These are phyloP conservation scores for Meghimatium bilineatum DNA, from an alignment of 2,888 invertebrate genomes.

Conservation along the genomic window DNA sequence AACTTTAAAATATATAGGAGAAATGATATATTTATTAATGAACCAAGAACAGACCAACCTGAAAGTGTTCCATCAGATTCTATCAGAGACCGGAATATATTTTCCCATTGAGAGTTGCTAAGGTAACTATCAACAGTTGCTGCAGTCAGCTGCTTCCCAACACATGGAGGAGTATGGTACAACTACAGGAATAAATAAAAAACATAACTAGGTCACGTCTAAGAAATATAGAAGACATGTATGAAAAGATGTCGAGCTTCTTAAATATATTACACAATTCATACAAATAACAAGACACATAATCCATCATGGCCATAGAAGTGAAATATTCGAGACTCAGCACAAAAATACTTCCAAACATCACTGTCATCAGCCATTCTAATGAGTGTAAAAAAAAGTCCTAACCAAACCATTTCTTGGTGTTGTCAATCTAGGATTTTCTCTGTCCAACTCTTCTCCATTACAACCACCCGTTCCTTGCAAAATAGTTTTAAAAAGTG, in stretches of 20 bases:
- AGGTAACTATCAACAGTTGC: constrained; percentile 45
- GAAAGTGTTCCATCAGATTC: constrained; percentile 53
- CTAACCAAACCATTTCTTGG: no score
- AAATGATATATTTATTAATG: no score
- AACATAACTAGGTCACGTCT: not conserved
- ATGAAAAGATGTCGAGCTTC: no score
- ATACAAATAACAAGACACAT: not conserved
- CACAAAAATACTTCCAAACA: no score
- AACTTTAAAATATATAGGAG: no score
- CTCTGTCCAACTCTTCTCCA: no score
- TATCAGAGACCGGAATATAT: constrained; percentile 48
- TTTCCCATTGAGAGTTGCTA: constrained; percentile 43
- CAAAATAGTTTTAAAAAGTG: no score
- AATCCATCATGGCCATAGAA: not conserved
- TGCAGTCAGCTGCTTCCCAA: constrained; percentile 55
- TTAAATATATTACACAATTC: not conserved
- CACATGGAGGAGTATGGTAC: constrained; percentile 67
- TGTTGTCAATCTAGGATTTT: no score
- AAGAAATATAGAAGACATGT: not conserved
- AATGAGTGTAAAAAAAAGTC: no score
- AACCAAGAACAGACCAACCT: constrained; percentile 45
- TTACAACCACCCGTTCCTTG: no score
- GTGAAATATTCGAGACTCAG: not conserved
- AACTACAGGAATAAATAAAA: constrained; percentile 55
- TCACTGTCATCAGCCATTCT: no score